Base-by-base conservation (phyloP, 1,140 invertebrate genomes). In the Gerris buenoi region DNA sequence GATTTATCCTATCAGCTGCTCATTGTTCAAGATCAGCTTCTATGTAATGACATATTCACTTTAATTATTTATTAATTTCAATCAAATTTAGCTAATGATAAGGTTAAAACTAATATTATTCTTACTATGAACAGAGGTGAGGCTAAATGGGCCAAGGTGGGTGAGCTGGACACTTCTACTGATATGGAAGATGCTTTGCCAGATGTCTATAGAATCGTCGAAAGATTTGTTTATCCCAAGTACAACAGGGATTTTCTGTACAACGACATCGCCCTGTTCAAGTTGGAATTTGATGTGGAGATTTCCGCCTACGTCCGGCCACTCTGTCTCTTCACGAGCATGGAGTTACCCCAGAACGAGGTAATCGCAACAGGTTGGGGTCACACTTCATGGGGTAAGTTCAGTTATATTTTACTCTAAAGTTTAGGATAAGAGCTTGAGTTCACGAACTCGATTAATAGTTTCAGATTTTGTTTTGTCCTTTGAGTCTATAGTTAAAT, bases 231-330 rank as follows among this genome's bases (percentile, higher is more conserved):
- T 15, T 81, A 83, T 76, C 81, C 80, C 1, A 61, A 78, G 5
- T 82, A 80, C 69, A 71, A 69, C 28, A 61, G 75, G 2, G 59
- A 61, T 2, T 57, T 27, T 27, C 64, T 80, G 65, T 85, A 86
- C 67, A 76, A 84, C 68, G 86, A 88, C 67, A 85, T 88, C 63
- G 84, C 80, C 2, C 67, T 87, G 1, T 65, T 86, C 1, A 77
- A 81, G 70, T 71, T 87, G 10, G 74, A 77, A 1, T 71, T 68
- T 33, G 64, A 71, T 26, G 78, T 81, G 13, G 71, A 71, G 1
- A 77, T 86, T 22, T 76, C 74, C 57, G 71, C 73, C n/a, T 71
- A 69, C 10, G 77, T 82, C 60, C 73, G 78, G 74, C 82, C 84
- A 15, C 80, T 83, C 23, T 87, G 86, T 73, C 71, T 87, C 1